phyloP scores from a whole-genome alignment of 2,797 vertebrate genomes.

The Loriculus beryllinus region DNA sequence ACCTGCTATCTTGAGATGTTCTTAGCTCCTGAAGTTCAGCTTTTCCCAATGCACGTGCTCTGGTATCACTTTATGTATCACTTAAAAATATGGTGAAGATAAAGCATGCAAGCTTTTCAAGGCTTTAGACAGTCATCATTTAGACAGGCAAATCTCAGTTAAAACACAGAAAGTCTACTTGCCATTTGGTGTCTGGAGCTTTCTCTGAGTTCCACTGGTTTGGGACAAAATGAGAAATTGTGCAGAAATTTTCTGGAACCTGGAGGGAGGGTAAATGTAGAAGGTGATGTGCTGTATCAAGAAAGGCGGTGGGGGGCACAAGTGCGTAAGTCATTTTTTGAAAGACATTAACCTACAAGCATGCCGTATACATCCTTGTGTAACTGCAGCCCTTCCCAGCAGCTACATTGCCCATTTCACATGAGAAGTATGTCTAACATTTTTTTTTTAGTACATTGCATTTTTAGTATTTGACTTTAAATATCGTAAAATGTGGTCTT shows the following conservation, averaged over 20 bases:
- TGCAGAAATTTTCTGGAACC: background rate
- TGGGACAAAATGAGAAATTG: background rate
- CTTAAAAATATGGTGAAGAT: background rate
- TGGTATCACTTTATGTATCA: background rate
- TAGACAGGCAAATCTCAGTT: background rate
- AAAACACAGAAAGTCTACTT: background rate
- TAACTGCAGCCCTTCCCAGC: background rate
- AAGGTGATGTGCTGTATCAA: background rate
- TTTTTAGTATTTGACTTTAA: background rate
- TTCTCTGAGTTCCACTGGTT: background rate
- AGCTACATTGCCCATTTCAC: background rate
- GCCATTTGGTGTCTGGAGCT: background rate
- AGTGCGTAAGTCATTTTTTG: background rate
- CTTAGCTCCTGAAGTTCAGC: background rate
- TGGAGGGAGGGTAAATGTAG: background rate
- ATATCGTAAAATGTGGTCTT: background rate
- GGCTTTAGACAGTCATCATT: background rate
- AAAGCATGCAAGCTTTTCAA: background rate
- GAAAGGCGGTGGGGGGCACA: accelerated
- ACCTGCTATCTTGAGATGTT: background rate
- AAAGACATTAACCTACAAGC: background rate
- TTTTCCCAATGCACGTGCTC: background rate
- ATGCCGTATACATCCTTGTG: background rate
- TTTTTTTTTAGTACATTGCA: background rate
- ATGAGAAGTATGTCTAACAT: background rate